Conservation (phyloP, 2,888 invertebrate species). For the Spisula subtruncata region DNA sequence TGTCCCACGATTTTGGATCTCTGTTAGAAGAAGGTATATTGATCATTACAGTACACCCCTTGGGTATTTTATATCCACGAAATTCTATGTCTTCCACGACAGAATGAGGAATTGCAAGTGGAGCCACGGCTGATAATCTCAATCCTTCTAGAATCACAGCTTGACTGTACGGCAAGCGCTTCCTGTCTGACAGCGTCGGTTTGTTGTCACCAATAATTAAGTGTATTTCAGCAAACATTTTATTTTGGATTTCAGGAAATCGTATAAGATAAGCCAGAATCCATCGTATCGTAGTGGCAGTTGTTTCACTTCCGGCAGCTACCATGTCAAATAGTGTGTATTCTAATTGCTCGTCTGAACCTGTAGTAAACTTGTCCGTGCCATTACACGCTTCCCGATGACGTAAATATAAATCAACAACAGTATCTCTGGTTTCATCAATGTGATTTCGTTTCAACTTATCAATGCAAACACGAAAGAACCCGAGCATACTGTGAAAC, state of each 20-base stretch:
- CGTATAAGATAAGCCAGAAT: slow-evolving; percentile 31
- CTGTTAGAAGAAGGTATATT: slow-evolving; percentile 75
- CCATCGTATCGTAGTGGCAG: slow-evolving; percentile 33
- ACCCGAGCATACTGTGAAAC: not conserved
- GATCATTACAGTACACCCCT: slow-evolving; percentile 72
- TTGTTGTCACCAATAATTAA: not conserved
- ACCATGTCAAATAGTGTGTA: slow-evolving; percentile 31
- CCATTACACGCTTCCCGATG: not conserved
- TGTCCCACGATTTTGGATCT: slow-evolving; percentile 73
- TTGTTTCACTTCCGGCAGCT: slow-evolving; percentile 45
- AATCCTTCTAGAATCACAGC: slow-evolving; percentile 47
- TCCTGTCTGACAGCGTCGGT: not conserved
- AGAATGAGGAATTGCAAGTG: slow-evolving; percentile 68
- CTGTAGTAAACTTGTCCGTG: not conserved
- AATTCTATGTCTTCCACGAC: slow-evolving; percentile 75
- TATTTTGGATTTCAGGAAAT: slow-evolving; percentile 41
- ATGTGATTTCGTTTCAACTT: not conserved
- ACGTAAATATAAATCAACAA: not conserved
- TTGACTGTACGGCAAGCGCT: slow-evolving; percentile 37
- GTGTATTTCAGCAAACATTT: slow-evolving; percentile 46
- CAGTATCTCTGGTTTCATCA: not conserved
- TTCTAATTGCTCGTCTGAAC: not conserved
- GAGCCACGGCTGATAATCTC: slow-evolving; percentile 25
- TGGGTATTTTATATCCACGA: slow-evolving; percentile 82
- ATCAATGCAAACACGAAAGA: not conserved